Evolutionary conservation across 2,888 invertebrate genomes (phyloP).

Genomic region (Tinea semifulvella): DNA sequence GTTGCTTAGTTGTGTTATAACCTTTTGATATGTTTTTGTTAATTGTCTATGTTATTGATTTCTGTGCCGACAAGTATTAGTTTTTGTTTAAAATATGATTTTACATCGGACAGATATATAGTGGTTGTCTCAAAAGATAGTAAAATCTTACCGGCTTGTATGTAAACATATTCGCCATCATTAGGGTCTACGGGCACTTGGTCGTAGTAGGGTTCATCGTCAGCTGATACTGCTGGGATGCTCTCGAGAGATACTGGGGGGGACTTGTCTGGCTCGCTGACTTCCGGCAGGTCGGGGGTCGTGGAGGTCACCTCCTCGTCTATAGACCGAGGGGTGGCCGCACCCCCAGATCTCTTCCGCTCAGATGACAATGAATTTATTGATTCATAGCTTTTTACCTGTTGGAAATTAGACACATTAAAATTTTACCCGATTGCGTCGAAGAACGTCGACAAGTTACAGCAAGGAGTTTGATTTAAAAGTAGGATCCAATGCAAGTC

Average conservation of each 20-base stretch:
- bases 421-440: too few relatives aligned
- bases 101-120: too few relatives aligned
- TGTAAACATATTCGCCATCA: slow-evolving; percentile 79
- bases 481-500: too few relatives aligned
- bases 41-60: too few relatives aligned
- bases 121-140: too few relatives aligned
- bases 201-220: slow-evolving; percentile 77
- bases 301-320: slow-evolving; percentile 52
- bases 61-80: background rate
- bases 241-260: slow-evolving; percentile 52
- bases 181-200: slow-evolving; percentile 72
- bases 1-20: too few relatives aligned
- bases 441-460: too few relatives aligned
- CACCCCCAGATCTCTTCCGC: slow-evolving; percentile 59
- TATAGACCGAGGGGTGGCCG: slow-evolving; percentile 59
- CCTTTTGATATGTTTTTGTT: too few relatives aligned
- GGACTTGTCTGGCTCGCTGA: slow-evolving; percentile 44
- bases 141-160: slow-evolving; percentile 67
- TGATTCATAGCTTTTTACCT: slow-evolving; percentile 74
- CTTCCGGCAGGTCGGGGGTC: slow-evolving; percentile 44
- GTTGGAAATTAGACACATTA: too few relatives aligned
- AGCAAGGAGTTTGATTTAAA: too few relatives aligned
- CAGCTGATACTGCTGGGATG: slow-evolving; percentile 40
- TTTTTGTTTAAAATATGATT: too few relatives aligned
- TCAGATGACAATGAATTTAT: slow-evolving; percentile 72